These are phyloP conservation scores for Tachycineta bicolor DNA, from an alignment of 2,113 vertebrate species.

Conservation along the genomic window DNA sequence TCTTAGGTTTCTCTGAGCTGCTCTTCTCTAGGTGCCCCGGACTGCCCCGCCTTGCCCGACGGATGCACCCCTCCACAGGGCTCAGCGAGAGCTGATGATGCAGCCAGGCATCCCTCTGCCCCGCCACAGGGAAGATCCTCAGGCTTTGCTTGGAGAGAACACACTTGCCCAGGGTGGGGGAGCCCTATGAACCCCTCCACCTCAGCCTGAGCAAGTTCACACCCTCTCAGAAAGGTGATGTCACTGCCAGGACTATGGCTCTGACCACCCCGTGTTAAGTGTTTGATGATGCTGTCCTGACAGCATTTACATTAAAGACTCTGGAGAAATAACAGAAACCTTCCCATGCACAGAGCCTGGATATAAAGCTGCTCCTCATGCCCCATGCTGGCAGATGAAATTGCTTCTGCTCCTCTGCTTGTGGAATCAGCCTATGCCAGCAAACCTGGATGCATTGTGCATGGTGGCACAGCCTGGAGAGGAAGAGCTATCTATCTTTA, in stretches of 20 bases:
- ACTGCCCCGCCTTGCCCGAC: not conserved
- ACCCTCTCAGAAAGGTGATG: not conserved
- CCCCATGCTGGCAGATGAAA: not conserved
- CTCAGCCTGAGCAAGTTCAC: not conserved
- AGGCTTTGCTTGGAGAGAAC: fast-evolving
- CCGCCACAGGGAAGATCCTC: not conserved
- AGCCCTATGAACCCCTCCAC: too few relatives aligned
- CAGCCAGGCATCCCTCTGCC: not conserved
- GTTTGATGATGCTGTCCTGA: not conserved
- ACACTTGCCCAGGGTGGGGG: not conserved
- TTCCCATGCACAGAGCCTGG: not conserved
- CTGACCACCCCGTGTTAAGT: not conserved
- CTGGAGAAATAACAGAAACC: not conserved
- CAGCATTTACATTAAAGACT: not conserved
- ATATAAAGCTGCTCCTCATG: not conserved
- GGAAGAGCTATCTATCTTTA: not conserved
- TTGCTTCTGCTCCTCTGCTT: not conserved
- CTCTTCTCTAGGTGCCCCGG: fast-evolving
- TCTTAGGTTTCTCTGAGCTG: not conserved
- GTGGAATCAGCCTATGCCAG: not conserved
- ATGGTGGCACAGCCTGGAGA: not conserved
- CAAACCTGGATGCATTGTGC: not conserved
- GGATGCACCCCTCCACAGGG: not conserved
- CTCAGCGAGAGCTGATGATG: not conserved
- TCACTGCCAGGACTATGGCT: not conserved